A percentile compares a stretch with the other conserved stretches of the same genome.
Conservation (phyloP, 2,797 vertebrate genomes). For the Oreochromis mossambicus region DNA sequence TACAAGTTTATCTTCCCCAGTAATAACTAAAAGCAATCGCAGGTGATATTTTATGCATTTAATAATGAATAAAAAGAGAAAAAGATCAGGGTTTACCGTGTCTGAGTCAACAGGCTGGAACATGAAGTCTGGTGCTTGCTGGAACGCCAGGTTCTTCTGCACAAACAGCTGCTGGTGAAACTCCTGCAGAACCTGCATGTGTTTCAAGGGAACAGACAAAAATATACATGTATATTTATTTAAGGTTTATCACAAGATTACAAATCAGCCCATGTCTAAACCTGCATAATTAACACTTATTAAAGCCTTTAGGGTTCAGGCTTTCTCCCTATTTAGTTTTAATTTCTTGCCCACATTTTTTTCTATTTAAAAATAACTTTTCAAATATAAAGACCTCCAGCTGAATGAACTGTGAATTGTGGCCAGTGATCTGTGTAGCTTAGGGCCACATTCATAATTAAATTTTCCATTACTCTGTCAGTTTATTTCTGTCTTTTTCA, state of each 20-base stretch:
- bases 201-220: background rate
- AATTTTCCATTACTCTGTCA: background rate
- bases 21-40: background rate
- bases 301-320: background rate
- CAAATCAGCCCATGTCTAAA: background rate
- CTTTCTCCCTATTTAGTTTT: background rate
- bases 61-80: background rate
- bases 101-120: conserved; percentile 91
- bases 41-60: background rate
- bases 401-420: background rate
- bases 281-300: background rate
- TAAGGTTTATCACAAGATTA: background rate
- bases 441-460: fast-evolving
- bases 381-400: background rate
- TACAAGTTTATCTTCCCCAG: background rate
- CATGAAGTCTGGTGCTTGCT: conserved; percentile 81
- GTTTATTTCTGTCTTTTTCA: fast-evolving
- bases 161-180: conserved; percentile 90
- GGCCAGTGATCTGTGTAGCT: background rate
- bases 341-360: fast-evolving
- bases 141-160: conserved; percentile 86
- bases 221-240: background rate
- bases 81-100: conserved; percentile 74
- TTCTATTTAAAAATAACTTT: background rate
- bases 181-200: conserved; percentile 83